phyloP scores from a whole-genome alignment of 2,113 vertebrate genomes.

The Passer domesticus region DNA sequence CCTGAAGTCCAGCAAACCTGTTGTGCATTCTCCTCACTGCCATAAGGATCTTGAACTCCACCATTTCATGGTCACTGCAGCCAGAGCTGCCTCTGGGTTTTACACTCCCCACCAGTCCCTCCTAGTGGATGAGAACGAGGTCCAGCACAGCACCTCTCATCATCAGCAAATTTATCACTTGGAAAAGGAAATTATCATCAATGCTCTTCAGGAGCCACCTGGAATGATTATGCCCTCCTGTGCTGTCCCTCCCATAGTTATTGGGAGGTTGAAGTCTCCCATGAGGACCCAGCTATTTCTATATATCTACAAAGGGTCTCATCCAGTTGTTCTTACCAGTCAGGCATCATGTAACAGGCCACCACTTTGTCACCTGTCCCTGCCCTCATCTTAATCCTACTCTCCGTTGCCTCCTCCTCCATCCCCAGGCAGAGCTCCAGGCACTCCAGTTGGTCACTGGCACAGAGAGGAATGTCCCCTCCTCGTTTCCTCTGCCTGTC shows the following conservation, averaged over 20 bases:
- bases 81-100: not conserved
- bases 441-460: not conserved
- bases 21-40: fast-evolving
- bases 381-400: not conserved
- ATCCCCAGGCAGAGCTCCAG: not conserved
- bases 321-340: not conserved
- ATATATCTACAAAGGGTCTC: not conserved
- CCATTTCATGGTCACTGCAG: not conserved
- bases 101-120: not conserved
- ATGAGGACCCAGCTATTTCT: not conserved
- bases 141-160: not conserved
- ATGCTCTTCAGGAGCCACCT: not conserved
- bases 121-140: not conserved
- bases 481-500: not conserved
- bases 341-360: not conserved
- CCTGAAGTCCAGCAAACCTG: not conserved
- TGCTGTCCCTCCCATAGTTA: too few relatives aligned
- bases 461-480: not conserved
- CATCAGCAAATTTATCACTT: not conserved
- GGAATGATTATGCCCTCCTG: not conserved
- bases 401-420: not conserved
- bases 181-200: not conserved
- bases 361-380: not conserved
- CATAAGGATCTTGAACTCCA: not conserved
- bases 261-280: not conserved